These are phyloP conservation scores for Diabrotica virgifera DNA, from an alignment of 1,140 invertebrate species.

Conservation along the genomic window DNA sequence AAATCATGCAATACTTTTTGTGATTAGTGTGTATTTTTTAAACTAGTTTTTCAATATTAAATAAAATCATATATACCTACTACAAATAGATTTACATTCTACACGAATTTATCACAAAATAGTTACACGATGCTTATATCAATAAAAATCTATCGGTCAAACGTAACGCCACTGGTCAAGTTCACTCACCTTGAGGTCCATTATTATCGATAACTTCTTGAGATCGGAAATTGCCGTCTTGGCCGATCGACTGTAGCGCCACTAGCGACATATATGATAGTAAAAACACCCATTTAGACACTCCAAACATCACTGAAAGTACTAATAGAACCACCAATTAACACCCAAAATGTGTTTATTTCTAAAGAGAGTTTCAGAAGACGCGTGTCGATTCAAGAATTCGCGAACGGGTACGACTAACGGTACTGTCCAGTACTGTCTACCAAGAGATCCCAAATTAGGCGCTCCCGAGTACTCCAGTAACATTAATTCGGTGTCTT, in stretches of 20 bases:
- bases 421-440: neutral
- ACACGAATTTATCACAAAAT: too few species aligned
- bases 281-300: constrained; percentile 52
- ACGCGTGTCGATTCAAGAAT: neutral
- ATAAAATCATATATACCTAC: too few species aligned
- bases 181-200: constrained; percentile 43
- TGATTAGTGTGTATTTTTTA: too few species aligned
- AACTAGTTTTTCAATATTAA: too few species aligned
- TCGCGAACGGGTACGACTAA: neutral
- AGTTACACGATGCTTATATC: neutral
- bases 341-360: neutral
- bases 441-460: neutral
- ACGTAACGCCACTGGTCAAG: constrained; percentile 9
- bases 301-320: constrained; percentile 39
- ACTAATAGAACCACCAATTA: neutral
- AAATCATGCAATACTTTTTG: too few species aligned
- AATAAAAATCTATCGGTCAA: neutral
- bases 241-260: constrained; percentile 50
- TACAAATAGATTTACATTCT: too few species aligned
- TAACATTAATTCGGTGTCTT: neutral
- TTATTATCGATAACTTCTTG: constrained; percentile 31
- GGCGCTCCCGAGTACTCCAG: neutral
- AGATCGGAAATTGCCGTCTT: constrained; percentile 52
- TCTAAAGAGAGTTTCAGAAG: neutral
- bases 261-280: constrained; percentile 48